A percentile compares a stretch with the other conserved stretches of the same genome.
These are phyloP conservation scores for Spizaetus ornatus DNA, from an alignment of 2,113 vertebrate species.

Conservation along the genomic window DNA sequence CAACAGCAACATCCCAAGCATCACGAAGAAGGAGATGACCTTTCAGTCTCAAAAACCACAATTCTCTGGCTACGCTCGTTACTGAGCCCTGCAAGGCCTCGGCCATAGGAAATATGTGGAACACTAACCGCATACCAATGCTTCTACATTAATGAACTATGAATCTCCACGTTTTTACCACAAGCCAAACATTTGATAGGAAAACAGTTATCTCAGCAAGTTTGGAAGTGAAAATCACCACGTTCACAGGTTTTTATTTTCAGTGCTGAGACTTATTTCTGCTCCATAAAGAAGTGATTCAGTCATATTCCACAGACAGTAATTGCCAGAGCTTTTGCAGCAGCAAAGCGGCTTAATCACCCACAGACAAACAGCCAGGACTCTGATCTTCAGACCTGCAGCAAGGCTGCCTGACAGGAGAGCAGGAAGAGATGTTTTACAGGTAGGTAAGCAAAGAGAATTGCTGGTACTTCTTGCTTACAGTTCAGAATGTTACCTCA, in stretches of 20 bases:
- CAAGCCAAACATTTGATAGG: background rate
- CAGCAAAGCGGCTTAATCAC: background rate
- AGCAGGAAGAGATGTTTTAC: background rate
- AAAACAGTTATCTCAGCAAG: background rate
- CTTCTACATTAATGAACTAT: background rate
- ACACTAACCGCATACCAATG: background rate
- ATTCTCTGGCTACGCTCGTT: background rate
- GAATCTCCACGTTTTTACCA: background rate
- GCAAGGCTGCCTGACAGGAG: background rate
- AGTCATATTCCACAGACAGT: background rate
- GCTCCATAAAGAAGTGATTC: background rate
- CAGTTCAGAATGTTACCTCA: background rate
- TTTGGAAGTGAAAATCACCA: background rate
- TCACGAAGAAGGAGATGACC: background rate
- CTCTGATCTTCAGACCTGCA: background rate
- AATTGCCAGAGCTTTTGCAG: background rate
- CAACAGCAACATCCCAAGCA: background rate
- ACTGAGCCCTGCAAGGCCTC: background rate
- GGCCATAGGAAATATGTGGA: fast-evolving
- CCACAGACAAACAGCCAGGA: background rate
- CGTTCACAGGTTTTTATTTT: background rate
- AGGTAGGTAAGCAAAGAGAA: background rate
- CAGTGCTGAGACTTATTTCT: background rate
- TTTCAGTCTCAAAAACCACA: background rate
- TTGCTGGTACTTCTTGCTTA: background rate